Percentiles rank a stretch among this genome's conserved stretches.
phyloP scores from a whole-genome alignment of 2,797 vertebrate species.

The Enteromius viviparus region DNA sequence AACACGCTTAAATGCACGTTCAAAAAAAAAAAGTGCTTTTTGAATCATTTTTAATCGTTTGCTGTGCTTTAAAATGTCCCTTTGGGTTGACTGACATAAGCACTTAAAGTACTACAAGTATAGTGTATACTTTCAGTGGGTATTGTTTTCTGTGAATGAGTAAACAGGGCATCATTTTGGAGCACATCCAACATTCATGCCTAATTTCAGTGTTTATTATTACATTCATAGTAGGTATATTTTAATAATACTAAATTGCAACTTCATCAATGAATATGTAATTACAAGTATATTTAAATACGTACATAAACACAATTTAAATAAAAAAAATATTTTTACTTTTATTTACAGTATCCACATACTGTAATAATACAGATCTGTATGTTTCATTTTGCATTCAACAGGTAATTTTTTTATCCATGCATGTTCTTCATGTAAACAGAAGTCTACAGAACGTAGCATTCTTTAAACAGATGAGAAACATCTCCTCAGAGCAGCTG shows the following conservation, averaged over 20 bases:
- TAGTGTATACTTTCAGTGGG: not conserved
- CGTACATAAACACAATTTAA: too few relatives aligned
- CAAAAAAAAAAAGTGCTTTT: not conserved
- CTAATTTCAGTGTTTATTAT: too few relatives aligned
- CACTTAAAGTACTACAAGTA: not conserved
- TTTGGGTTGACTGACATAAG: not conserved
- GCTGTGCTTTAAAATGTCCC: not conserved
- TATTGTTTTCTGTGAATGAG: too few relatives aligned
- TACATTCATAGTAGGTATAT: not conserved
- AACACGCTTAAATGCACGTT: not conserved
- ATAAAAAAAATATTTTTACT: too few relatives aligned
- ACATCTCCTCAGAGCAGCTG: not conserved
- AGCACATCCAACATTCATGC: too few relatives aligned
- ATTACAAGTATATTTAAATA: not conserved
- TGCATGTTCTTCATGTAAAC: not conserved
- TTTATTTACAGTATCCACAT: too few relatives aligned
- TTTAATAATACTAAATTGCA: not conserved
- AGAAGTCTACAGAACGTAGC: not conserved
- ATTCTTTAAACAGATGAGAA: not conserved
- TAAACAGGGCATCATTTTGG: too few relatives aligned
- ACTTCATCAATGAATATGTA: not conserved
- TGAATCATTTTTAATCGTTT: not conserved
- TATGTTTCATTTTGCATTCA: not conserved
- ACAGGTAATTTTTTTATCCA: not conserved
- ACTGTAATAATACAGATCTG: too few relatives aligned